Percentiles rank a stretch among this genome's conserved stretches.
Conservation (phyloP, 2,888 invertebrate species). For the Dicyrtomina minuta region DNA sequence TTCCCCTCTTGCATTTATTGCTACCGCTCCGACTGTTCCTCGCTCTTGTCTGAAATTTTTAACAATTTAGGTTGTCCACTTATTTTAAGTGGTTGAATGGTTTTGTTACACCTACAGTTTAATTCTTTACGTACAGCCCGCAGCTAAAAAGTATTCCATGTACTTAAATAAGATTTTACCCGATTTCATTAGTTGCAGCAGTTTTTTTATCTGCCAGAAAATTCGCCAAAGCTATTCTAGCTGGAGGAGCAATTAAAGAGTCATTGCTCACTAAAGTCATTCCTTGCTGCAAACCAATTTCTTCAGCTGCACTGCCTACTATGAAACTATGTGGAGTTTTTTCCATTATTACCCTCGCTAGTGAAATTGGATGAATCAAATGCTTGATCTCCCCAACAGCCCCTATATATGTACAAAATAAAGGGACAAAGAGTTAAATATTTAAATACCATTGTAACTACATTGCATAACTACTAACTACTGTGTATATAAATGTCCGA, state of each 20-base stretch:
- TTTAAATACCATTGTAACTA: too few relatives aligned
- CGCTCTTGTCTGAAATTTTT: conserved; percentile 59
- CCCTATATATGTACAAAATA: conserved; percentile 59
- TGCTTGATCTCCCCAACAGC: conserved; percentile 74
- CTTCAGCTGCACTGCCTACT: conserved; percentile 72
- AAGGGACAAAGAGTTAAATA: background rate
- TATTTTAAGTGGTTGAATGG: too few relatives aligned
- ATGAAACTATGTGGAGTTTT: conserved; percentile 72
- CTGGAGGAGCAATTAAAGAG: conserved; percentile 24
- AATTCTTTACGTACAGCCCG: too few relatives aligned
- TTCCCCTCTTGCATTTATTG: conserved; percentile 71
- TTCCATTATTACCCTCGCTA: conserved; percentile 75
- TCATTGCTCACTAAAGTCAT: conserved; percentile 61
- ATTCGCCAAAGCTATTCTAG: conserved; percentile 38
- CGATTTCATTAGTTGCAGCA: conserved; percentile 22
- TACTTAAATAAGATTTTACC: too few relatives aligned
- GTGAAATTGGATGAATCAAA: conserved; percentile 73
- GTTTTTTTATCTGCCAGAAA: background rate
- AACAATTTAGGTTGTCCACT: background rate
- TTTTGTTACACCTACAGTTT: too few relatives aligned
- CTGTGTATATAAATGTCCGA: too few relatives aligned
- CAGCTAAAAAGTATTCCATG: too few relatives aligned
- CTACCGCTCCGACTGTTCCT: conserved; percentile 84
- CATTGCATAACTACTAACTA: too few relatives aligned
- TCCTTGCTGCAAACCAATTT: conserved; percentile 67